Base-by-base conservation (phyloP, 2,113 vertebrate genomes). In the Chrysemys picta region DNA sequence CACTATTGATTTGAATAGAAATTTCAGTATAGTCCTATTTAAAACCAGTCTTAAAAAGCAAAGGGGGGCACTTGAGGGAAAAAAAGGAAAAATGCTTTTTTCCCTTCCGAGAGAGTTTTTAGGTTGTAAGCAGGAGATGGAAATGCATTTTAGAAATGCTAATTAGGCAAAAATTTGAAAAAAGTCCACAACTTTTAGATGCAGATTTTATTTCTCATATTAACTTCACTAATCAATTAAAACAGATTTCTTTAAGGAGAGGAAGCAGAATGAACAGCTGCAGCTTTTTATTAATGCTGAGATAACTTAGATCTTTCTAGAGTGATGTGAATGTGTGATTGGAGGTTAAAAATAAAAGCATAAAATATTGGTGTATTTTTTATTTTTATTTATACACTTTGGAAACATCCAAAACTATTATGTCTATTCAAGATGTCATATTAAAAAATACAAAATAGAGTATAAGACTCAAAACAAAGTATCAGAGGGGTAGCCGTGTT, bases 381-480 rank as follows among this genome's bases (percentile, higher is more conserved):
- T 56, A 4, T 22, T 7, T 84, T 10, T 59, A 62, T 35, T 4
- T n/a, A 59, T 57, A 38, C 52, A 57, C 62, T 83, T 12, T 75
- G 45, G 53, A 2, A 62, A 72, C 1, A 3, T 3, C 42, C 65
- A 81, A 59, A 49, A 12, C 52, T 1, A 11, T 22, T n/a, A 78
- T 81, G 1, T 59, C 53, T 78, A 9, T n/a, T 78, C 24, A 59
- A 79, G 10, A 38, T 22, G 72, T 1, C 62, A 87, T 80, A 53
- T 2, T 1, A 69, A 69, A 86, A 80, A 1, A 87, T 57, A 76
- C 57, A 59, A 52, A 84, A 8, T 9, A 2, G 0, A 53, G 2
- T 47, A 45, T 31, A n/a, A 27, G 16, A 1, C 69, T 53, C 81
- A 16, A 6, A 59, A 25, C 8, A 76, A 80, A 27, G 16, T 4